phyloP scores from a whole-genome alignment of 2,797 vertebrate species.

The Semaprochilodus insignis region DNA sequence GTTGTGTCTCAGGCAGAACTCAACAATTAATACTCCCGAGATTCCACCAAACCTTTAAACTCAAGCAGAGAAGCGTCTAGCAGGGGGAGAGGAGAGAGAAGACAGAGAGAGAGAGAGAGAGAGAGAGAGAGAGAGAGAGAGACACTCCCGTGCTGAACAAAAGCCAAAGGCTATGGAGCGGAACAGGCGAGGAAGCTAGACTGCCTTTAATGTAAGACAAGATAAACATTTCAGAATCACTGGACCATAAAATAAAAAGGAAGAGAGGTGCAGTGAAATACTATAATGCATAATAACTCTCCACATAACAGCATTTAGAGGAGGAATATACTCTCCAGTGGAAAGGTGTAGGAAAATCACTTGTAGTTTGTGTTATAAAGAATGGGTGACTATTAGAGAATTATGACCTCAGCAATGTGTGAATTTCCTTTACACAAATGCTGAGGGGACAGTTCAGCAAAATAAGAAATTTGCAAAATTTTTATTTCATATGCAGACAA shows the following conservation, averaged over 20 bases:
- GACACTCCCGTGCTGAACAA: constrained; percentile 32
- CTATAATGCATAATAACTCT: constrained; percentile 15
- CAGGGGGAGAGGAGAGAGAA: not conserved
- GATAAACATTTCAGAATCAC: constrained; percentile 41
- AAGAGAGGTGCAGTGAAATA: not conserved
- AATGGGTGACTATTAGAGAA: not conserved
- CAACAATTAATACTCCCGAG: constrained; percentile 47
- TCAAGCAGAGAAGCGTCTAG: constrained; percentile 37
- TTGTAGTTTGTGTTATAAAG: not conserved
- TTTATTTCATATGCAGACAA: not conserved
- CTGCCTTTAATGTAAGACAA: constrained; percentile 32
- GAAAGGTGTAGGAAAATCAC: not conserved
- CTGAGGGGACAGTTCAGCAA: not conserved
- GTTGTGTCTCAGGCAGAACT: constrained; percentile 20
- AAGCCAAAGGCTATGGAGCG: constrained; percentile 31
- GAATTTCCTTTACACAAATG: not conserved
- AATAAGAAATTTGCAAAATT: no score
- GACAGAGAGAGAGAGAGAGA: constrained; percentile 6
- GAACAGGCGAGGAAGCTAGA: constrained; percentile 20
- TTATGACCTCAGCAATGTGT: not conserved
- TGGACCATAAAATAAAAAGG: constrained; percentile 23
- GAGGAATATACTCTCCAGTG: not conserved
- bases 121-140: constrained; percentile 22
- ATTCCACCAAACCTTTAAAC: constrained; percentile 56
- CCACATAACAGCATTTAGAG: not conserved